Evolutionary conservation across 2,113 vertebrate species (phyloP).

Genomic region (Physeter macrocephalus): DNA sequence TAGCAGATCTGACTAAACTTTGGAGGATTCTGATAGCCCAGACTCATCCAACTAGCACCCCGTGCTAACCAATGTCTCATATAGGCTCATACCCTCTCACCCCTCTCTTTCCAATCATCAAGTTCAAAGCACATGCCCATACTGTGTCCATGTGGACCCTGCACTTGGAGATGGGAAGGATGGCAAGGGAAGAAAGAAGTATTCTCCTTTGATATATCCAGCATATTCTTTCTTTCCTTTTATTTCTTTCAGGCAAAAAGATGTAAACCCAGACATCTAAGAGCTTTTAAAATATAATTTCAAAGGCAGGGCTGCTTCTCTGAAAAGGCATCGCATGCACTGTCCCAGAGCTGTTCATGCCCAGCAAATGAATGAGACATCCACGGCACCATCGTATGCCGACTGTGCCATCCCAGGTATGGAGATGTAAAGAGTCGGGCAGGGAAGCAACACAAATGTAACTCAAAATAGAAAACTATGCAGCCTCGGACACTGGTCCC

Average conservation of each 20-base stretch:
- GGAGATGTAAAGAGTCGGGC: accelerated
- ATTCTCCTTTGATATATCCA: constrained; percentile 12
- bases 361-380: not conserved
- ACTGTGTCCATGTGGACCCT: not conserved
- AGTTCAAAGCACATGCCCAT: not conserved
- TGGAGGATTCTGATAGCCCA: not conserved
- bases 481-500: not conserved
- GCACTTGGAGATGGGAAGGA: not conserved
- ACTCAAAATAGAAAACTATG: not conserved
- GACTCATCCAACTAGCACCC: not conserved
- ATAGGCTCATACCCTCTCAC: not conserved
- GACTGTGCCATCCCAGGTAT: not conserved
- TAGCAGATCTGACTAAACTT: not conserved
- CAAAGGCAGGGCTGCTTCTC: constrained; percentile 38
- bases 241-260: constrained; percentile 23
- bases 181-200: not conserved
- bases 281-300: constrained; percentile 50
- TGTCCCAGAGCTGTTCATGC: not conserved
- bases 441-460: not conserved
- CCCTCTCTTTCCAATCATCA: not conserved
- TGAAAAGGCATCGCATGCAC: constrained; percentile 19
- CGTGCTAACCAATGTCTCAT: not conserved
- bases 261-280: constrained; percentile 26
- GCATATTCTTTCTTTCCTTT: not conserved
- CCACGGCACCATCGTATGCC: accelerated